Conservation (phyloP, 2,888 invertebrate genomes). For the Bombyx huttoni region DNA sequence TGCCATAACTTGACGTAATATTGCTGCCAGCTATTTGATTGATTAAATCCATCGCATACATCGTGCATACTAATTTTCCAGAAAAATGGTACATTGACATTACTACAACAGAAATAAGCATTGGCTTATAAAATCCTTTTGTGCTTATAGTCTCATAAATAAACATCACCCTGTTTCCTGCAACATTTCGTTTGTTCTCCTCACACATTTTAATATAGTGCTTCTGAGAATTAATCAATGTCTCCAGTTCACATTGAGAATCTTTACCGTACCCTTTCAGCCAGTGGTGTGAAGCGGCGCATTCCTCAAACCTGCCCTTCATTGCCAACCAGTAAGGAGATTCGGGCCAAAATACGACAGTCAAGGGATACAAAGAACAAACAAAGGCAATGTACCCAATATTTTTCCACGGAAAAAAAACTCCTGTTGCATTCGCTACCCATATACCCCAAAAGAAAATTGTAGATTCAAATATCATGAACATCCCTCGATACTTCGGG, state of each 20-base stretch:
- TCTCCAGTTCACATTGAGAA: constrained; percentile 24
- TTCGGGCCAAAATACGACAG: constrained; percentile 28
- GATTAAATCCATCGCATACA: constrained; percentile 36
- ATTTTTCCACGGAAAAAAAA: constrained; percentile 31
- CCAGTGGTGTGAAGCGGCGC: constrained; percentile 26
- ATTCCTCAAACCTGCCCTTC: constrained; percentile 29
- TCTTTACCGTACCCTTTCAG: constrained; percentile 24
- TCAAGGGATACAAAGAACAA: constrained; percentile 18
- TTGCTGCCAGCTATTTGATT: constrained; percentile 30
- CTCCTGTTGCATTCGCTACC: constrained; percentile 33
- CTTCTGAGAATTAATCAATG: constrained; percentile 23
- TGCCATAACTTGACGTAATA: constrained; percentile 30
- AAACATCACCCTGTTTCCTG: constrained; percentile 12
- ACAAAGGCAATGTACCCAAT: constrained; percentile 25
- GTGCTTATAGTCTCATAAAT: constrained; percentile 15
- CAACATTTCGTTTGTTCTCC: constrained; percentile 7
- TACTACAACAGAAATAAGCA: constrained; percentile 22
- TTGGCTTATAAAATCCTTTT: constrained; percentile 30
- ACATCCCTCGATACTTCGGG: constrained; percentile 31
- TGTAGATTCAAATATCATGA: constrained; percentile 32
- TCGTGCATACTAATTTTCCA: constrained; percentile 31
- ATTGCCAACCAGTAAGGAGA: constrained; percentile 38
- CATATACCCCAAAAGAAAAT: constrained; percentile 36
- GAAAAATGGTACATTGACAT: constrained; percentile 32
- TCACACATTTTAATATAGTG: constrained; percentile 13